Conservation (phyloP, 2,797 vertebrate species). For the Parauchenoglanis punctatus region DNA sequence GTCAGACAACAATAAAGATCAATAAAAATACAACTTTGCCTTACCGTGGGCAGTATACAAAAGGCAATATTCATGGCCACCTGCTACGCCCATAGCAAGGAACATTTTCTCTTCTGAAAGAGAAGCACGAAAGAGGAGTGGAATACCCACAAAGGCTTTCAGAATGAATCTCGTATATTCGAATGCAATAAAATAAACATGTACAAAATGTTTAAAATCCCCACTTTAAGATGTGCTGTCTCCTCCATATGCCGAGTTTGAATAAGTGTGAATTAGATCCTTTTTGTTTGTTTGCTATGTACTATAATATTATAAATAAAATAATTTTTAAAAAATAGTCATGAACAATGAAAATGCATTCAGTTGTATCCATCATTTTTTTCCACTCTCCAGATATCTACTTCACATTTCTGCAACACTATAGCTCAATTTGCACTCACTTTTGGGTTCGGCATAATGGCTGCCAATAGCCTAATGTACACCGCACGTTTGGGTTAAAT, state of each 20-base stretch:
- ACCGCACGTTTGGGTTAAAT: not conserved
- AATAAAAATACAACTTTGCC: conserved; percentile 8
- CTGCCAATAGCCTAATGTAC: not conserved
- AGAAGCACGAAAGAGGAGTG: not conserved
- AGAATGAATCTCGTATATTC: not conserved
- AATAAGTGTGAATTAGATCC: not conserved
- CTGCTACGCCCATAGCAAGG: not conserved
- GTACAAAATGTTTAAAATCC: not conserved
- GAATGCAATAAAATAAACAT: not conserved
- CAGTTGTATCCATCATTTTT: not conserved
- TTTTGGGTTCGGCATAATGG: not conserved
- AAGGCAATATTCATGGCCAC: not conserved
- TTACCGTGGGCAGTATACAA: not conserved
- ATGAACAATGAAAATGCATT: not conserved
- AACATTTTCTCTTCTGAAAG: not conserved
- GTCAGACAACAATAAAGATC: conserved; percentile 20
- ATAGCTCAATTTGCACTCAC: not conserved
- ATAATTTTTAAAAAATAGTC: not conserved
- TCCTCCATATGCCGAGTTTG: not conserved
- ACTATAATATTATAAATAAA: not conserved
- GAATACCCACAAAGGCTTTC: not conserved
- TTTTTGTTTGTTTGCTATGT: not conserved
- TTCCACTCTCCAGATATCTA: not conserved
- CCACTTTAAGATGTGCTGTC: not conserved
- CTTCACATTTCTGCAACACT: not conserved